Percentiles rank a stretch among this genome's conserved stretches.
Conservation (phyloP, 2,113 vertebrate genomes). For the Chaetura pelagica region DNA sequence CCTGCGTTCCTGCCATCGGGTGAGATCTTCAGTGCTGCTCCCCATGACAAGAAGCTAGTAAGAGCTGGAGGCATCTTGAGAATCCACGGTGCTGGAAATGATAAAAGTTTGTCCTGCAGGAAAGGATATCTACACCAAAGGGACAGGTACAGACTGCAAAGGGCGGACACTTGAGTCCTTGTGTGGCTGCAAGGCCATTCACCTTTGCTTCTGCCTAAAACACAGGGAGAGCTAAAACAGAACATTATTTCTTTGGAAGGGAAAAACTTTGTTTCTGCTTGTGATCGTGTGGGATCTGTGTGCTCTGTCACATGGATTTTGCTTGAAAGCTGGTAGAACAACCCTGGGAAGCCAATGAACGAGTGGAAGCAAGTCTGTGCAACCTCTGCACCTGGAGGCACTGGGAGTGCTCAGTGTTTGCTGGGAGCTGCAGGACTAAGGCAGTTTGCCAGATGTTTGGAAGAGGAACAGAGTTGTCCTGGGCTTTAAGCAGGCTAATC, state of each 20-base stretch:
- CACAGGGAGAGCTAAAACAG: neutral
- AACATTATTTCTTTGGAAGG: neutral
- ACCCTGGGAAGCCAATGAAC: neutral
- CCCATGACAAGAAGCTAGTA: neutral
- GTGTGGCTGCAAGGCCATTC: neutral
- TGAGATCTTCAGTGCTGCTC: neutral
- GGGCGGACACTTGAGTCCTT: neutral
- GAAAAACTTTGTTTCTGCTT: neutral
- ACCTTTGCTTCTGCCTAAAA: neutral
- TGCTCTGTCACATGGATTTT: neutral
- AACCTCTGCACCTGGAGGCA: rapidly evolving
- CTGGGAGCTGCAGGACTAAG: neutral
- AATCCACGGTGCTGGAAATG: neutral
- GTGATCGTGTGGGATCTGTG: neutral
- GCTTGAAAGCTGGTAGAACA: neutral
- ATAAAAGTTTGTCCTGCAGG: neutral
- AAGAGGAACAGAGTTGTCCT: neutral
- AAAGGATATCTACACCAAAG: constrained; percentile 24
- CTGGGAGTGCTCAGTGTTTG: neutral
- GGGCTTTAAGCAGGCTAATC: neutral
- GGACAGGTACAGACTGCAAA: neutral
- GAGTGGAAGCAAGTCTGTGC: neutral
- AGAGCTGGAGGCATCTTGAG: neutral
- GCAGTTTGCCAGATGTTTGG: constrained; percentile 44
- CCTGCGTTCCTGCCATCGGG: neutral